phyloP scores from a whole-genome alignment of 2,888 invertebrate genomes.

The Xylota sylvarum region DNA sequence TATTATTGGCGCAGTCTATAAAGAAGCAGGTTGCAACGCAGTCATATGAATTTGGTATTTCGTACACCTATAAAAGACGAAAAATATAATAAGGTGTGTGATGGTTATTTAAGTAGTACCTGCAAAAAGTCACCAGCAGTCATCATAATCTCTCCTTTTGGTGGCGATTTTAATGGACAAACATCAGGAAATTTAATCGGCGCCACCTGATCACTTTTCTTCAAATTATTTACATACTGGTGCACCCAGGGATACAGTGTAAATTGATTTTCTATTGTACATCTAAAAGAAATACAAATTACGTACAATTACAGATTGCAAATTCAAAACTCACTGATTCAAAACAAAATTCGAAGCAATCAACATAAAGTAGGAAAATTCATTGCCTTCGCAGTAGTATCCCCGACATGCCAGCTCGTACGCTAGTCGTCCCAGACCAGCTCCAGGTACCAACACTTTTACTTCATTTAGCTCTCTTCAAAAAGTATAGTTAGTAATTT shows the following conservation, averaged over 20 bases:
- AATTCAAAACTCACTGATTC: conserved; percentile 88
- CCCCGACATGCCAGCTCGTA: conserved; percentile 97
- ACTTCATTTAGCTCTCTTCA: conserved; percentile 85
- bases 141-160: conserved; percentile 93
- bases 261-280: conserved; percentile 88
- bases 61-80: conserved; percentile 80
- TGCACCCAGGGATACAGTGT: conserved; percentile 97
- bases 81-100: not conserved
- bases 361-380: conserved; percentile 98
- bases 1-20: conserved; percentile 98
- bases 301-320: not conserved
- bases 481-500: not conserved
- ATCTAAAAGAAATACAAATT: conserved; percentile 73
- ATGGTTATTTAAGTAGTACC: conserved; percentile 85
- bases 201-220: conserved; percentile 92
- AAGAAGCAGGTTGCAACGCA: conserved; percentile 99
- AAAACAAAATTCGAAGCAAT: conserved; percentile 98
- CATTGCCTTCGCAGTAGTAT: conserved; percentile 98
- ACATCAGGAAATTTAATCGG: conserved; percentile 95
- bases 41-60: conserved; percentile 87
- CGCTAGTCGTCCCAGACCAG: conserved; percentile 97
- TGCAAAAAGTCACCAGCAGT: conserved; percentile 98
- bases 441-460: conserved; percentile 96
- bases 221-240: conserved; percentile 95
- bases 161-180: conserved; percentile 88